A percentile compares a stretch with the other conserved stretches of the same genome.
Conservation (phyloP, 1,140 invertebrate genomes). For the Bilobella aurantiaca region DNA sequence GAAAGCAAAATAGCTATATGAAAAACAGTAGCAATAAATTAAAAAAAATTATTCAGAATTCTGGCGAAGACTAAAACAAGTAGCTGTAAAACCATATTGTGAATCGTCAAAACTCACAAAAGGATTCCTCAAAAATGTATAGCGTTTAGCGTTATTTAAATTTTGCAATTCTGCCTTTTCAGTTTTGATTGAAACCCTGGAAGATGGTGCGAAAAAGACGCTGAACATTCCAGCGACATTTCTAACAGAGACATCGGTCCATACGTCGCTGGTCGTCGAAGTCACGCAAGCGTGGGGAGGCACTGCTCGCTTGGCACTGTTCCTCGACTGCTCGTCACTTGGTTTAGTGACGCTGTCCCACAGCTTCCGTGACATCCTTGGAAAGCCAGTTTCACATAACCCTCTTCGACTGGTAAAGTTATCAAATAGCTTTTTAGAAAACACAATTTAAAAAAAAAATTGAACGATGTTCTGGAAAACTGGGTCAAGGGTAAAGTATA, state of each 20-base stretch:
- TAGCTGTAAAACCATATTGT: no score
- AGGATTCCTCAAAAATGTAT: no score
- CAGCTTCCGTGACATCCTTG: slow-evolving; percentile 41
- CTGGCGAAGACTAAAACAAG: no score
- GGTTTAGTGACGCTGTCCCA: slow-evolving; percentile 45
- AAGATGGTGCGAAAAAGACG: slow-evolving; percentile 45
- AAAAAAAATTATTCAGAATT: no score
- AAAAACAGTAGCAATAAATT: no score
- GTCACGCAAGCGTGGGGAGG: slow-evolving; percentile 47
- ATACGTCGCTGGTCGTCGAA: slow-evolving; percentile 46
- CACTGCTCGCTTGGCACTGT: slow-evolving; percentile 45
- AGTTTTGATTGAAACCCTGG: slow-evolving; percentile 52
- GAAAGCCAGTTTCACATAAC: slow-evolving; percentile 19
- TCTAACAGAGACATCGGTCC: slow-evolving; percentile 40
- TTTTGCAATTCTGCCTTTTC: slow-evolving; percentile 20
- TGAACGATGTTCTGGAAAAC: no score
- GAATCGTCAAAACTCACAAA: no score
- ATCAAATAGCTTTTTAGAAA: neutral
- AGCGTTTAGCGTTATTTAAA: no score
- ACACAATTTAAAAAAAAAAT: no score
- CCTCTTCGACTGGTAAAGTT: neutral
- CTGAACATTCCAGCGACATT: slow-evolving; percentile 37
- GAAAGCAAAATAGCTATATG: no score
- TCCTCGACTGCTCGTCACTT: slow-evolving; percentile 48
- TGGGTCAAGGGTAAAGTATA: no score